Percentiles rank a stretch among this genome's conserved stretches.
These are phyloP conservation scores for Thunnus albacares DNA, from an alignment of 2,797 vertebrate species.

Conservation along the genomic window DNA sequence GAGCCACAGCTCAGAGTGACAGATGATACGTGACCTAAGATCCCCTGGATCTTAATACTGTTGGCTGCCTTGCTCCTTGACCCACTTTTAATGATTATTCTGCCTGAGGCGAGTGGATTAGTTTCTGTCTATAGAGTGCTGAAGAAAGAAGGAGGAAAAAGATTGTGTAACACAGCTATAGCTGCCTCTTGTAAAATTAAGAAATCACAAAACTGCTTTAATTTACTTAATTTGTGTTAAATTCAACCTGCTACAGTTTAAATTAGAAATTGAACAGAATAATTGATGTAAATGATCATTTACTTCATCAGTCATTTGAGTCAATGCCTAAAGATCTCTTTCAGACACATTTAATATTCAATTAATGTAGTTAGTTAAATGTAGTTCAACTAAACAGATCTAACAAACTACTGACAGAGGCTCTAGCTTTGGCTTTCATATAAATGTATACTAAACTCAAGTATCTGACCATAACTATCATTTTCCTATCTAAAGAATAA, in stretches of 20 bases:
- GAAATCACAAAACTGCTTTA: slow-evolving; percentile 35
- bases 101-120: slow-evolving; percentile 70
- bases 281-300: not conserved
- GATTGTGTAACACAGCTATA: slow-evolving; percentile 38
- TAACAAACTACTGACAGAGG: not conserved
- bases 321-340: not conserved
- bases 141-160: slow-evolving; percentile 54
- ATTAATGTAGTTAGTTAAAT: too few relatives aligned
- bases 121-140: slow-evolving; percentile 60
- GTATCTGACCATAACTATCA: not conserved
- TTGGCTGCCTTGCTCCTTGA: slow-evolving; percentile 67
- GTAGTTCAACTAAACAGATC: not conserved
- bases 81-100: slow-evolving; percentile 81
- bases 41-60: slow-evolving; percentile 72
- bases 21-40: slow-evolving; percentile 74
- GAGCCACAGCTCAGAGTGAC: slow-evolving; percentile 56
- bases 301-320: not conserved
- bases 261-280: not conserved
- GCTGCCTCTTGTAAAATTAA: slow-evolving; percentile 39
- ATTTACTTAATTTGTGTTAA: not conserved
- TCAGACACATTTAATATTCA: not conserved
- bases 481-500: not conserved
- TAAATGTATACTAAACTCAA: too few relatives aligned
- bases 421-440: not conserved
- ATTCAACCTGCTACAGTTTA: slow-evolving; percentile 10